Base-by-base conservation (phyloP, 2,113 vertebrate genomes). In the Anser brachyrhynchus region DNA sequence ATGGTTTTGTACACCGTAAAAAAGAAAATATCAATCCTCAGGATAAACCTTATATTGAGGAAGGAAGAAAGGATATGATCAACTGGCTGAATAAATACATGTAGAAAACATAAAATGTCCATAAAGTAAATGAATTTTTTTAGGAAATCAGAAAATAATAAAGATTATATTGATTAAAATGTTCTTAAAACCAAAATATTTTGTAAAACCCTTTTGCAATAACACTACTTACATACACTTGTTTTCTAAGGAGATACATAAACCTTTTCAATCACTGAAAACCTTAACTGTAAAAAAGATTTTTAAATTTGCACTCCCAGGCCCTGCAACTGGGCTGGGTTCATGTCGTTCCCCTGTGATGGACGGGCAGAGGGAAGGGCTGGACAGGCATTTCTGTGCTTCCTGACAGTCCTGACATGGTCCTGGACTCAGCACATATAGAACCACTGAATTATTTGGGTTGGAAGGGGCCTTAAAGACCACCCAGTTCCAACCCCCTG, bases 1-100 rank as follows among this genome's bases (percentile, higher is more conserved):
- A 99, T 6, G 99, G 99, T 16, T 99, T 99, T 88, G 99, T 99
- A 69, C 99, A 99, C 85, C 98, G 99, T 11, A 99, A 98, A 95
- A 98, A 95, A 93, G 98, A 99, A 91, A 98, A 99, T 54, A 98
- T 99, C 39, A 98, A 98, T 33, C 97, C 98, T 2, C 58, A 92
- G 10, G 99, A 99, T 92, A 98, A 97, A 90, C 98, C 98, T 54
- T 96, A 85, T 31, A 99, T 99, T 72, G 98, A 98, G n/a, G 98
- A 99, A 94, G 99, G 98, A 49, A 98, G 99, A 73, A 95, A 89
- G 66, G 99, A 99, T 84, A 97, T 99, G 95, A 91, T 99, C 1
- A 98, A 98, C 86, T 99, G 99, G 99, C 96, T 99, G 52, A 98
- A 98, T 35, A 99, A 98, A 83, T 99, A 99, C 28, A 70, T 99